Evolutionary conservation across 1,140 invertebrate genomes (phyloP), one percentile per base, ranked within the genome.

Genomic region (Drosophila carrolli): DNA sequence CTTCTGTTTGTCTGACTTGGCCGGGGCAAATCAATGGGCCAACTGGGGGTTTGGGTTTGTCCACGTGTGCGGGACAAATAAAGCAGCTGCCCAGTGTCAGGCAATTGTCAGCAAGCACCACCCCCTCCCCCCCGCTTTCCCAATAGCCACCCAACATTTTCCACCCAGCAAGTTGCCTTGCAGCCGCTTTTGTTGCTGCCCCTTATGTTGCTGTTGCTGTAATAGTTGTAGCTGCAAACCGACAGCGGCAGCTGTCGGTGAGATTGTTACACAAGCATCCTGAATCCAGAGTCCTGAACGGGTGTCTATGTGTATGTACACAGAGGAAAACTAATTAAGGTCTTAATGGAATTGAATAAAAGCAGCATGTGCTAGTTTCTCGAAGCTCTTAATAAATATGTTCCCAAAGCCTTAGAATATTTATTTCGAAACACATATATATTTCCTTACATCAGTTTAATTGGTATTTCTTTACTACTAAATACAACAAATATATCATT

Each of bases 221-320:
- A 59, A 79, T 83, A 88, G 84, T 88, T 89, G 84, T 89, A 83
- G 68, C 56, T 89, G 62, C 57, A 81, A 88, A 88, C 84, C 84
- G 84, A 88, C 84, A 88, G 77, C 84, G 77, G 43, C 84, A 89
- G 85, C 84, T 88, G 84, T 89, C 84, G 77, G 80, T 89, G 84
- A 89, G 68, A 77, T 78, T 89, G 84, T 84, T 73, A 73, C 84
- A 83, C 75, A 74, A 62, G 60, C 70, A 75, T 77, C 41, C 77
- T 38, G 38, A 67, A 23, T 71, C 23, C 53, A 37, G 35, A 40
- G n/a, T 53, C 53, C 48, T 43, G 58, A 55, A 47, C 43, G 51
- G 29, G 44, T 51, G 27, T 47, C 37, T 37, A 61, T 63, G 46
- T 27, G 46, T 29, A 19, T 43, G 8, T 56, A 23, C 63, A 67